Evolutionary conservation across 2,888 invertebrate species (phyloP).

Genomic region (Dastarcus helophoroides): DNA sequence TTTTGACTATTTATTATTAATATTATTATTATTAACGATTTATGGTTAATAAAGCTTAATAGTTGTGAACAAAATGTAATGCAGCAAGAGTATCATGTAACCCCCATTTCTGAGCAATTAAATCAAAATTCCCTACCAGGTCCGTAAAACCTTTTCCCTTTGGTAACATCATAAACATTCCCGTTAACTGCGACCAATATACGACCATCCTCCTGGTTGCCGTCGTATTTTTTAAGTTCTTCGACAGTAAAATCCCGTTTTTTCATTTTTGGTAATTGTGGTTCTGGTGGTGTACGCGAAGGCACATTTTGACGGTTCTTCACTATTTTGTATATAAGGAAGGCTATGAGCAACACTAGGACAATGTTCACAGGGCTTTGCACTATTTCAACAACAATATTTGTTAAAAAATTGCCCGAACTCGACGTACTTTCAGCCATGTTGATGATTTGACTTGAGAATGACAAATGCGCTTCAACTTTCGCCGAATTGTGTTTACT

Average conservation of each 20-base stretch:
- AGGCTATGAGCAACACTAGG: conserved; percentile 55
- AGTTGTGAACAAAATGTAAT: too few species aligned
- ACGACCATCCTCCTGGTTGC: conserved; percentile 73
- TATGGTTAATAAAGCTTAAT: too few species aligned
- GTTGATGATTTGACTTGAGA: conserved; percentile 12
- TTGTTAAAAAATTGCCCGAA: conserved; percentile 31
- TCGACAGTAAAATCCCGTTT: conserved; percentile 82
- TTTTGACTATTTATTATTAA: conserved; percentile 3
- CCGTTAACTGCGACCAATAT: conserved; percentile 90
- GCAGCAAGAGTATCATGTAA: conserved; percentile 3
- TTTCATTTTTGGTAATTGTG: conserved; percentile 68
- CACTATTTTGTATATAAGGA: conserved; percentile 65
- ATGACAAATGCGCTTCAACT: too few species aligned
- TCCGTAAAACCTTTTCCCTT: conserved; percentile 83
- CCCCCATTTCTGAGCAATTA: conserved; percentile 1
- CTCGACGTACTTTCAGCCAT: conserved; percentile 31
- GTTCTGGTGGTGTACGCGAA: conserved; percentile 37
- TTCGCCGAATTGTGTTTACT: too few species aligned
- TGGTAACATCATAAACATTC: conserved; percentile 89
- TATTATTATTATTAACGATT: background rate
- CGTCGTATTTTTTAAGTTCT: conserved; percentile 79
- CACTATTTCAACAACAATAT: conserved; percentile 49
- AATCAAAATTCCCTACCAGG: conserved; percentile 56
- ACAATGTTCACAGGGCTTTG: conserved; percentile 60
- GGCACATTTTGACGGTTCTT: conserved; percentile 41